Conservation (phyloP, 2,113 vertebrate species). For the Xiphias gladius region DNA sequence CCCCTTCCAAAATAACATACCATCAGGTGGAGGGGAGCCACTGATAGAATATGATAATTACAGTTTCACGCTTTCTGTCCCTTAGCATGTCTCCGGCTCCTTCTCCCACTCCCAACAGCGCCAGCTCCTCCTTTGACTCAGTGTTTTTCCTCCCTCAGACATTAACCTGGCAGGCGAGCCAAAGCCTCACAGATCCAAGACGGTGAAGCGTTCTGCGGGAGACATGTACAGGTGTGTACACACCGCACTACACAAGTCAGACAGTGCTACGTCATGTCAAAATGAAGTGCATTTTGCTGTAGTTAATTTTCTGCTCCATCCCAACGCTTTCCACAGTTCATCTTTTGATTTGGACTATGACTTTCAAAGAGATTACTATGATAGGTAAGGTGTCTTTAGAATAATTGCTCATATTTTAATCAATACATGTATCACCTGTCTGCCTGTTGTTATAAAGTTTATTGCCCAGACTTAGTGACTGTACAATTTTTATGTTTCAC, state of each 20-base stretch:
- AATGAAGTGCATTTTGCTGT: background rate
- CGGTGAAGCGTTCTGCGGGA: conserved; percentile 90
- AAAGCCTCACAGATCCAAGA: conserved; percentile 91
- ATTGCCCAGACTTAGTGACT: background rate
- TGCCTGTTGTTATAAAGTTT: background rate
- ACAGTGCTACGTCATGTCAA: background rate
- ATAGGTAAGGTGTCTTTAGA: conserved; percentile 88
- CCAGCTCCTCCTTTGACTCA: background rate
- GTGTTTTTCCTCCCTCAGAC: conserved; percentile 77
- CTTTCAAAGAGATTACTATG: conserved; percentile 92
- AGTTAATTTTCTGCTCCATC: background rate
- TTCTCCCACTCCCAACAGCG: background rate
- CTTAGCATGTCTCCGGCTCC: background rate
- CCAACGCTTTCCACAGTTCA: conserved; percentile 81
- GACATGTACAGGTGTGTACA: conserved; percentile 91
- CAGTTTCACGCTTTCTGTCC: conserved; percentile 7
- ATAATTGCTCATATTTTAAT: no score
- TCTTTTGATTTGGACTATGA: conserved; percentile 92
- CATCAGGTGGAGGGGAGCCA: background rate
- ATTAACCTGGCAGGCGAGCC: conserved; percentile 94
- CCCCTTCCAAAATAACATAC: background rate
- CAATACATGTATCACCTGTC: background rate
- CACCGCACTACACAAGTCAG: background rate
- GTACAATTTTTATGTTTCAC: background rate
- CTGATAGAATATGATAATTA: background rate